phyloP scores from a whole-genome alignment of 2,113 vertebrate genomes.

The Cryptoleucopteryx plumbea region DNA sequence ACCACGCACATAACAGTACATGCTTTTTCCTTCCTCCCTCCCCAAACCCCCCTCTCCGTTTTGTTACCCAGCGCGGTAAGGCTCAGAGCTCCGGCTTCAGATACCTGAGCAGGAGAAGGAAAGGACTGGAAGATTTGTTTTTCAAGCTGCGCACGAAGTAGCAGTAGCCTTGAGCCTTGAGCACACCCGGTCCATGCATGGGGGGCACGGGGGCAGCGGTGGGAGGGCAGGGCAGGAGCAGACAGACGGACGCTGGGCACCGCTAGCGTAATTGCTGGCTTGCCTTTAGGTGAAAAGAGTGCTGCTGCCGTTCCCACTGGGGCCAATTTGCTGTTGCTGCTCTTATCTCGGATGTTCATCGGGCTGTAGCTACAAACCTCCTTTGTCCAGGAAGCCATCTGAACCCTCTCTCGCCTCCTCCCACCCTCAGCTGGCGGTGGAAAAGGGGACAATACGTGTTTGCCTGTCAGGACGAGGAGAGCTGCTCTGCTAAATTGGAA shows the following conservation, averaged over 20 bases:
- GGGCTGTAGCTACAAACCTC: slow-evolving; percentile 64
- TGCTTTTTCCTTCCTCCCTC: background rate
- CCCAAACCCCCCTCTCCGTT: background rate
- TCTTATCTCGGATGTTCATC: slow-evolving; percentile 69
- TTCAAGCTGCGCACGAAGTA: background rate
- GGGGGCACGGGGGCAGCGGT: background rate
- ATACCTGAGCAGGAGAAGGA: background rate
- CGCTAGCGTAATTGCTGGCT: slow-evolving; percentile 60
- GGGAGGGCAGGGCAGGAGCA: slow-evolving; percentile 35
- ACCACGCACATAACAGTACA: background rate
- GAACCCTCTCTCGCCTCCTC: background rate
- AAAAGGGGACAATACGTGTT: slow-evolving; percentile 9
- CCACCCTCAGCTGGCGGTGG: background rate
- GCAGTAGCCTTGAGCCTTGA: slow-evolving; percentile 26
- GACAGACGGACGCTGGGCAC: slow-evolving; percentile 33
- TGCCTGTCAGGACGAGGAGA: slow-evolving; percentile 4
- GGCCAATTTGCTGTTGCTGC: slow-evolving; percentile 72
- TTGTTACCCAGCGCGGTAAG: background rate
- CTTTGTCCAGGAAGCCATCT: slow-evolving; percentile 55
- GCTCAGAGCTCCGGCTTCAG: background rate
- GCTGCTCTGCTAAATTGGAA: background rate
- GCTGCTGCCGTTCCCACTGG: slow-evolving; percentile 63
- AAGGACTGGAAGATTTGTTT: background rate
- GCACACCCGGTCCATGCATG: background rate
- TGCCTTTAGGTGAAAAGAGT: slow-evolving; percentile 66